Base-by-base conservation (phyloP, 92 coral and sea anemone species). In the Phymanthus crucifer region DNA sequence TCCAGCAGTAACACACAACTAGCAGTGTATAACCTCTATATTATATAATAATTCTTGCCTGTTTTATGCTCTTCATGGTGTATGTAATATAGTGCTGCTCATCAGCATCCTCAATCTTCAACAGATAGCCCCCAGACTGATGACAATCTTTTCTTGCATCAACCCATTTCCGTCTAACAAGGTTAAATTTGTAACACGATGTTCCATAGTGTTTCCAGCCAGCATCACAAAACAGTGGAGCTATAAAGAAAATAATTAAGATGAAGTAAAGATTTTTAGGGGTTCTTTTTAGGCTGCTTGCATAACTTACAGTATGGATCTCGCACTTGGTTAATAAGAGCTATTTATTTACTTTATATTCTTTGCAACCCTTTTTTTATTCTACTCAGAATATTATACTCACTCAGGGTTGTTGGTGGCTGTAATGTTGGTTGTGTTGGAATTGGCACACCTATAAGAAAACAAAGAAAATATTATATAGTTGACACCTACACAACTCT, bases 121-220 rank as follows among this genome's bases (percentile, higher is more conserved):
- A 80, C 57, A 90, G 57, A 43, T 90, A 86, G 0, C 94, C 91
- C 34, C 89, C 94, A 72, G 87, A 83, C 73, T 74, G 86, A 40
- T 67, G 80, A 70, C 94, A 90, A 64, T 80, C 83, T 17, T 32
- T 66, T 32, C 69, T 68, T 65, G 91, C 94, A 32, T 35, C 66
- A 71, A 27, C 46, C 94, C 94, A 90, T 21, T 73, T 76, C 11
- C 70, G 80, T n/a, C n/a, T 11, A 35, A 54, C 80, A 3, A 45
- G 19, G 27, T 50, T 80, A 70, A 81, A 76, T 26, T 78, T 85
- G 84, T 89, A 89, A 72, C 93, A 89, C 6, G 93, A 89, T 31
- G 84, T 72, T 31, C 83, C 76, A 78, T 71, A 85, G 50, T 80
- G 84, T 27, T 61, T 40, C 93, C 93, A 89, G 29, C 89, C 89